These are phyloP conservation scores for Vulpes ferrilata DNA, from an alignment of 2,113 vertebrate species.

Conservation along the genomic window DNA sequence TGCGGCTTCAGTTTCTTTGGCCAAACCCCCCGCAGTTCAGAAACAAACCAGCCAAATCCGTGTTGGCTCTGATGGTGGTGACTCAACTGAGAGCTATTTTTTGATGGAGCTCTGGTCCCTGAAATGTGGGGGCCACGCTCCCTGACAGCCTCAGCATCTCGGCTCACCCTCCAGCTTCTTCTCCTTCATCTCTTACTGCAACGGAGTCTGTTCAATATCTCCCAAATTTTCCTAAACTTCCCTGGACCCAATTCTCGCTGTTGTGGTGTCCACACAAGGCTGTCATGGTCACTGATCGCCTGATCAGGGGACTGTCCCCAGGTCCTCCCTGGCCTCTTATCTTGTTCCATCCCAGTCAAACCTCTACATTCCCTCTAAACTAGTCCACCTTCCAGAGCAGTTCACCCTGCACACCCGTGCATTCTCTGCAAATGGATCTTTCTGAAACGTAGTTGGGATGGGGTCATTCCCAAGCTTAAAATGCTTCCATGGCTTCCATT, in stretches of 20 bases:
- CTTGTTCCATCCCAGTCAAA: neutral
- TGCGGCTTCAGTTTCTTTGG: constrained; percentile 43
- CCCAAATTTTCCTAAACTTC: neutral
- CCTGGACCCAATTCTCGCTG: neutral
- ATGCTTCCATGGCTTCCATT: neutral
- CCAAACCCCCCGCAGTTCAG: constrained; percentile 52
- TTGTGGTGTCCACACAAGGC: neutral
- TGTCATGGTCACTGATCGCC: neutral
- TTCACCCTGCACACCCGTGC: fast-evolving
- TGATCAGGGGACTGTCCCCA: neutral
- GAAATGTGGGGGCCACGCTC: neutral
- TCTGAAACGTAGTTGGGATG: neutral
- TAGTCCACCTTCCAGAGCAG: neutral
- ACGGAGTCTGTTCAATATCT: neutral
- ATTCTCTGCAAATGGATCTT: neutral
- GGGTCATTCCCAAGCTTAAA: neutral
- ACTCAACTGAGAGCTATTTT: constrained; percentile 69
- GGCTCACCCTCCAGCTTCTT: neutral
- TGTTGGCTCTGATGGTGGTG: constrained; percentile 43
- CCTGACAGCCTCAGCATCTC: neutral
- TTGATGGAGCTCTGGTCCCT: constrained; percentile 48
- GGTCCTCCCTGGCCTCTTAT: neutral
- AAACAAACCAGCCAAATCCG: constrained; percentile 62
- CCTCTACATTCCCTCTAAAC: neutral
- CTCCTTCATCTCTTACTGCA: neutral